A percentile compares a stretch with the other conserved stretches of the same genome.
phyloP scores from a whole-genome alignment of 1,140 invertebrate species.

The Notospermus geniculatus region DNA sequence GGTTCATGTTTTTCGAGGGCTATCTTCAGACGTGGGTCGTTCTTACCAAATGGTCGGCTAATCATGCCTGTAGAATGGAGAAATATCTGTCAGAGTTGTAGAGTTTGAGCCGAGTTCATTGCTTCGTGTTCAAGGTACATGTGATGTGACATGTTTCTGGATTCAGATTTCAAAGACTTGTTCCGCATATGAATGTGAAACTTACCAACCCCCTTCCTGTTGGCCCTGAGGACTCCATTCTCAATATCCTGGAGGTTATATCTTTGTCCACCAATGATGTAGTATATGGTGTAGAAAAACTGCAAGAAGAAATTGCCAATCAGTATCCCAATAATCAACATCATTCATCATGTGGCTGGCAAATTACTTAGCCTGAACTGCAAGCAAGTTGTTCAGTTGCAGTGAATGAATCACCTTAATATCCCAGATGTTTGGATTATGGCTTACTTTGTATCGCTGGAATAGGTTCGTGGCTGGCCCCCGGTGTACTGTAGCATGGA shows the following conservation, averaged over 20 bases:
- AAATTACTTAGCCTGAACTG: too few species aligned
- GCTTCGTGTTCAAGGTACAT: background rate
- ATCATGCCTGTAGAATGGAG: conserved; percentile 48
- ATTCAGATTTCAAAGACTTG: too few species aligned
- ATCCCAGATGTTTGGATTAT: too few species aligned
- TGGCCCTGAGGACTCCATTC: conserved; percentile 57
- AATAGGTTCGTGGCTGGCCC: conserved; percentile 54
- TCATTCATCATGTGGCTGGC: too few species aligned
- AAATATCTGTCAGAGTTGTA: background rate
- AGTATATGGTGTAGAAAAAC: conserved; percentile 57
- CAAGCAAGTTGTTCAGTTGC: too few species aligned
- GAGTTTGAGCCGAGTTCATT: too few species aligned
- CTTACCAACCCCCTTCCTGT: conserved; percentile 54
- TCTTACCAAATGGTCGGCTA: conserved; percentile 52
- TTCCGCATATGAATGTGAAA: background rate
- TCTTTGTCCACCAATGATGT: conserved; percentile 54
- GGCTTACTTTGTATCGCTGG: conserved; percentile 55
- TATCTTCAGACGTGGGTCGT: conserved; percentile 52
- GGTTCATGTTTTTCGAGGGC: conserved; percentile 52
- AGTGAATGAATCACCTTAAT: too few species aligned
- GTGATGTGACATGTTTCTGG: background rate
- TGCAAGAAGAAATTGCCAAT: conserved; percentile 41
- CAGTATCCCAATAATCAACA: too few species aligned
- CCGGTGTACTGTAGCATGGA: conserved; percentile 53
- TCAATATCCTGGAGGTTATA: conserved; percentile 59